phyloP scores from a whole-genome alignment of 64 coral and sea anemone genomes.

The Montipora capricornis region DNA sequence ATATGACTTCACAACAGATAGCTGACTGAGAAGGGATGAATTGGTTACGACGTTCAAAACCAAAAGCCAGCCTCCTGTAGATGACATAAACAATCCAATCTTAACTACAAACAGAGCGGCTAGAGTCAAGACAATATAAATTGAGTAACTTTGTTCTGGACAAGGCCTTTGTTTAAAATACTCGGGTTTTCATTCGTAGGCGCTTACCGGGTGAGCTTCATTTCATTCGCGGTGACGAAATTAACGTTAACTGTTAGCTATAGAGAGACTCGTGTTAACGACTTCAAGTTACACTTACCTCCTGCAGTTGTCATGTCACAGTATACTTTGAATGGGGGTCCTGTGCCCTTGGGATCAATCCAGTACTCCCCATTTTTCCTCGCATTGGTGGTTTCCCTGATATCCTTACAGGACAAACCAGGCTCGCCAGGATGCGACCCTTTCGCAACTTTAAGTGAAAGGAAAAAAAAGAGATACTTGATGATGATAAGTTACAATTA shows the following conservation, averaged over 20 bases:
- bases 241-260: no score
- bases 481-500: no score
- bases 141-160: no score
- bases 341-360: constrained; percentile 45
- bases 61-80: constrained; percentile 32
- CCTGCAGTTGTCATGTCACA: constrained; percentile 61
- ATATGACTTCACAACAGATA: not conserved
- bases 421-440: not conserved
- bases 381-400: not conserved
- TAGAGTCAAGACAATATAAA: no score
- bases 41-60: not conserved
- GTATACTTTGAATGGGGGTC: constrained; percentile 35
- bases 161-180: no score
- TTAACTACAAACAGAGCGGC: no score
- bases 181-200: no score
- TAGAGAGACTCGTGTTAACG: no score
- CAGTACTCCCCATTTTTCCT: constrained; percentile 10
- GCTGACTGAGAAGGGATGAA: no score
- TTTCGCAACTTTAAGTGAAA: not conserved
- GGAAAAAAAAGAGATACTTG: not conserved
- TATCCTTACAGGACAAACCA: constrained; percentile 15
- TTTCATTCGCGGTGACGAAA: no score
- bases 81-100: no score
- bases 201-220: no score
- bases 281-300: constrained; percentile 1